Evolutionary conservation across 2,113 vertebrate species (phyloP), one percentile per base, ranked within the genome.

Genomic region (Neotragus pygmaeus): DNA sequence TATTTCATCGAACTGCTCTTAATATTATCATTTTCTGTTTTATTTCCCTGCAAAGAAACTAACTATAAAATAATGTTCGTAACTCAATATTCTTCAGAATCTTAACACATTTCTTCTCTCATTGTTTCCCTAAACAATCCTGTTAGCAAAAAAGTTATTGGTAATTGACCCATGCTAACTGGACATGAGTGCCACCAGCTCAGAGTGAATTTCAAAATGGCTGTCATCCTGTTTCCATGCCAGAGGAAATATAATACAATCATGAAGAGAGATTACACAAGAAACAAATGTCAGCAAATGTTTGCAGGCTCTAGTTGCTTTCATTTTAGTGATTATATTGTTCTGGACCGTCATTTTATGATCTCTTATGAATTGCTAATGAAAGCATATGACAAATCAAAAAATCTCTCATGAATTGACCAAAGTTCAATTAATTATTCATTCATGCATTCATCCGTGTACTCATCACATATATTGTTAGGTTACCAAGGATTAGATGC

Each of bases 1-100:
- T 47, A 83, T 94, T 96, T 98, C 94, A 94, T 92, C 53, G 53
- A 96, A 97, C 95, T 78, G 60, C 66, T 96, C 85, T 92, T 96
- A 75, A 97, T 97, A 73, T 55, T 96, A 95, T 97, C 58, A 73
- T 51, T 98, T 97, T 96, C 64, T 93, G 36, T 83, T 93, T 97
- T 84, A 70, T 62, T 94, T 77, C 75, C 58, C 88, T 85, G 36
- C 53, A 95, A 92, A 96, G 90, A 96, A 97, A 95, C 25, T 80
- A 97, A 80, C 93, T 82, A 84, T 43, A 95, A 97, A 95, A 92
- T 92, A 94, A 94, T 62, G n/a, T 78, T 5, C 82, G 47, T 83
- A 85, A 94, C 33, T 94, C 81, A 92, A 45, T 92, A 95, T 86
- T 88, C 58, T 78, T 92, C 49, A 94, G 47, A 83, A 73, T 84